phyloP scores from a whole-genome alignment of 2,113 vertebrate genomes.

The Tetraodon nigroviridis region DNA sequence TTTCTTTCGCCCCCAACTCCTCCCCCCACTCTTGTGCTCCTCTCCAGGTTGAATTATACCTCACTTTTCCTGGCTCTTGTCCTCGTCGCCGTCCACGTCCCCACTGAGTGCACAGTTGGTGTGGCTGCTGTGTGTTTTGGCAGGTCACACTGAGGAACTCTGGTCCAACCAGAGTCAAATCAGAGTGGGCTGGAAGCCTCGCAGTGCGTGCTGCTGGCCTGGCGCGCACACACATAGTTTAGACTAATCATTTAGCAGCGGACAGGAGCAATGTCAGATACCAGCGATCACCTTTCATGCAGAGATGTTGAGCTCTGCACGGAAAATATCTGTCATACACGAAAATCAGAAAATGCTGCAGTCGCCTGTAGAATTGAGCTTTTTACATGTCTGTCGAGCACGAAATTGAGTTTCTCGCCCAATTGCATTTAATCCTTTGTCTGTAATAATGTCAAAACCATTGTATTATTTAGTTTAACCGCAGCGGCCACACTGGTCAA shows the following conservation, averaged over 20 bases:
- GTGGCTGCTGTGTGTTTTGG: constrained; percentile 63
- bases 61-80: constrained; percentile 28
- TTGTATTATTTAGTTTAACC: too few species aligned
- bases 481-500: too few species aligned
- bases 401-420: too few species aligned
- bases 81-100: constrained; percentile 15
- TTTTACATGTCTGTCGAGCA: too few species aligned
- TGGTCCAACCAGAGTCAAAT: constrained; percentile 36
- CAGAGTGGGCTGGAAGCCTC: constrained; percentile 48
- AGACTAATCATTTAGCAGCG: constrained; percentile 26
- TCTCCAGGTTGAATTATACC: constrained; percentile 12
- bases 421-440: too few species aligned
- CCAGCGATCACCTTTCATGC: not conserved
- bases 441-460: too few species aligned
- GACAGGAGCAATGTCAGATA: constrained; percentile 15
- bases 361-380: not conserved
- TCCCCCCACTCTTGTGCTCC: not conserved
- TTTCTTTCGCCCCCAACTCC: constrained; percentile 8
- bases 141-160: constrained; percentile 48
- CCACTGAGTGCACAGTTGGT: constrained; percentile 50
- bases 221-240: constrained; percentile 12
- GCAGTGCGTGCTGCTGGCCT: constrained; percentile 29
- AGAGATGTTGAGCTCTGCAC: not conserved
- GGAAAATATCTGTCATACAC: constrained; percentile 4
- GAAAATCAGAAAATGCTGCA: too few species aligned